These are phyloP conservation scores for Uloborus diversus DNA, from an alignment of 1,140 invertebrate species.

Conservation along the genomic window DNA sequence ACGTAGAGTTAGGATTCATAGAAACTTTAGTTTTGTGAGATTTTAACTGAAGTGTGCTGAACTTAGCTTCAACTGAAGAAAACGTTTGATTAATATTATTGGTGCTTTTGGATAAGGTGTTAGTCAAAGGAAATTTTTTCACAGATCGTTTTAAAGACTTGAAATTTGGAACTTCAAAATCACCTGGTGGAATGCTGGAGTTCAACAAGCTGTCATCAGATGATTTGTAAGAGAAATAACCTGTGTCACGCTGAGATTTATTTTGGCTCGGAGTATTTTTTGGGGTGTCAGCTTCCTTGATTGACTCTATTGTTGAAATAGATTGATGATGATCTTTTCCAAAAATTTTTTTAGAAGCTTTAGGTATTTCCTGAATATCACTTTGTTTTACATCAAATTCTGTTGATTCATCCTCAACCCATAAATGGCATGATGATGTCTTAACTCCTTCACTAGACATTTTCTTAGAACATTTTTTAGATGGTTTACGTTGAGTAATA, in stretches of 20 bases:
- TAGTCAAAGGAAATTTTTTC: slow-evolving; percentile 17
- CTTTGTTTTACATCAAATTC: not conserved
- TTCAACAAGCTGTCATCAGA: slow-evolving; percentile 57
- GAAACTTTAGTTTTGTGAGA: slow-evolving; percentile 23
- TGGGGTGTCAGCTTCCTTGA: not conserved
- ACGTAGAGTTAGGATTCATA: not conserved
- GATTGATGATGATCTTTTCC: no score
- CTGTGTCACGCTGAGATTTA: slow-evolving; percentile 45
- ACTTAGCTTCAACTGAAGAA: slow-evolving; percentile 25
- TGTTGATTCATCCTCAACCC: not conserved
- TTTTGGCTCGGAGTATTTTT: not conserved
- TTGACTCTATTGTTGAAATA: not conserved
- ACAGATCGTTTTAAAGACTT: slow-evolving; percentile 41
- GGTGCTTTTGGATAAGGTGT: slow-evolving; percentile 34
- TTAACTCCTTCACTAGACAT: not conserved
- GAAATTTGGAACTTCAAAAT: slow-evolving; percentile 46
- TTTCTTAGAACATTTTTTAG: not conserved
- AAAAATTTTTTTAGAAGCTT: not conserved
- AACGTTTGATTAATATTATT: slow-evolving; percentile 36
- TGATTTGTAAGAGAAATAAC: slow-evolving; percentile 58
- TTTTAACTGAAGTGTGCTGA: slow-evolving; percentile 33
- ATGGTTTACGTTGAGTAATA: not conserved
- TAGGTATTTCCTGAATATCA: not conserved
- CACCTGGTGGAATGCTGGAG: slow-evolving; percentile 3
- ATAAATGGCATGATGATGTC: not conserved